Conservation (phyloP, 1,140 invertebrate genomes). For the Drosophila chauvacae region DNA sequence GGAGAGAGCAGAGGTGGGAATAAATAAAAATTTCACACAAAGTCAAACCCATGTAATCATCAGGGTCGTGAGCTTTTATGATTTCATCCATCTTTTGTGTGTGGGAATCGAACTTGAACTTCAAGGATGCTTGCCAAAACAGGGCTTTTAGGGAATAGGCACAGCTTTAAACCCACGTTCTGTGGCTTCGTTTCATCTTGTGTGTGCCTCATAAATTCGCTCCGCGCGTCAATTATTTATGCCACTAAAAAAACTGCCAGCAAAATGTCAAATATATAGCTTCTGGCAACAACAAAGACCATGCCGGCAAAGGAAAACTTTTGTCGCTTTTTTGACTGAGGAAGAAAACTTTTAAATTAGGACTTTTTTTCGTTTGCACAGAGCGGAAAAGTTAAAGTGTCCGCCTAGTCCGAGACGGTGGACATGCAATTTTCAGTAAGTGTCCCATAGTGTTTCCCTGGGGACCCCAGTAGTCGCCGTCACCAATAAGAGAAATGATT, state of each 20-base stretch:
- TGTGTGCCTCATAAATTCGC: constrained; percentile 9
- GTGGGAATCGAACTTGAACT: neutral
- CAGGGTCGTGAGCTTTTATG: constrained; percentile 13
- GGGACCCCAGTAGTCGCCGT: constrained; percentile 6
- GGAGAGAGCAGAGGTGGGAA: neutral
- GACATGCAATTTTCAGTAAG: constrained; percentile 13
- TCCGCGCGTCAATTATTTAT: constrained; percentile 44
- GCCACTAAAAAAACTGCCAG: constrained; percentile 42
- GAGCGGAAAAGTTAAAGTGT: constrained; percentile 27
- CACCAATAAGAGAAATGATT: constrained; percentile 35
- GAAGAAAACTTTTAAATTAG: constrained; percentile 61
- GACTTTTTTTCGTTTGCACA: constrained; percentile 22
- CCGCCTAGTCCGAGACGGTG: constrained; percentile 10
- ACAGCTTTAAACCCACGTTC: constrained; percentile 6
- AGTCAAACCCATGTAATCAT: constrained; percentile 22
- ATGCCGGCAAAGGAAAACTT: constrained; percentile 34
- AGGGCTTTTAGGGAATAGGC: neutral
- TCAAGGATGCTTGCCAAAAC: neutral
- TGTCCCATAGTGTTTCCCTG: constrained; percentile 13
- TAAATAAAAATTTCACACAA: constrained; percentile 27
- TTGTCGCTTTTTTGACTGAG: constrained; percentile 9
- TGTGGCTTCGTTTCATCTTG: constrained; percentile 12
- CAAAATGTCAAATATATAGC: constrained; percentile 35
- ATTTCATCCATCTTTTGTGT: constrained; percentile 9
- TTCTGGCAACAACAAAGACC: constrained; percentile 24